Evolutionary conservation across 1,140 invertebrate species (phyloP), one percentile per base, ranked within the genome.

Genomic region (Polypedilum pembai): DNA sequence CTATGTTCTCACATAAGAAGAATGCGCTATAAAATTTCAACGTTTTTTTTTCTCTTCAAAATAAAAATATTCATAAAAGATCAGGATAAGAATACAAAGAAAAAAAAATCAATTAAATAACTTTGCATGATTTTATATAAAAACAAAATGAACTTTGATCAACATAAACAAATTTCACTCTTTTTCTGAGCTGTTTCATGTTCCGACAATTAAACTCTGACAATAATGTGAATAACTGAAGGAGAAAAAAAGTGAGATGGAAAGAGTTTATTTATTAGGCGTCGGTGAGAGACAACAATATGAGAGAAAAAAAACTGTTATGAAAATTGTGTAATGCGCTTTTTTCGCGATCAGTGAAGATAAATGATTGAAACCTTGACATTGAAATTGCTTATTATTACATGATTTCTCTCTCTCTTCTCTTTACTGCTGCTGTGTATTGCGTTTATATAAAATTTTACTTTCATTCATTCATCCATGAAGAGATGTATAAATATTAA

Each of bases 341-440:
- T 33, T 33, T 33, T 33, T 33, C 5, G 24, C 24, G 24, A 33
- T 33, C 24, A 33, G 24, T 3, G 24, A 56, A 56, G 45, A 56
- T 56, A 56, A 56, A 56, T 56, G 12, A 56, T 56, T 56, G n/a
- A 56, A 3, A 56, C 45, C 45, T 56, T 56, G 45, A 56, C 45
- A 56, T 56, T 56, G 45, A 56, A 56, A 56, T 15, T 56, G 12
- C 10, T 56, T 56, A 56, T 56, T 56, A 56, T 56, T 56, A 15
- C 45, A 56, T 56, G 45, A 56, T 56, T 56, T 56, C 12, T 56
- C 45, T 56, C 41, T 45, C 8, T 45, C 41, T 45, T 45, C 45
- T 56, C n/a, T 3, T 12, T 12, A 56, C 45, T 8, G 45, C 15
- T 56, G 8, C 41, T 12, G 15, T 45, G 10, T 10, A 41, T 33